These are phyloP conservation scores for Pitangus sulphuratus DNA, from an alignment of 2,797 vertebrate species.

Conservation along the genomic window DNA sequence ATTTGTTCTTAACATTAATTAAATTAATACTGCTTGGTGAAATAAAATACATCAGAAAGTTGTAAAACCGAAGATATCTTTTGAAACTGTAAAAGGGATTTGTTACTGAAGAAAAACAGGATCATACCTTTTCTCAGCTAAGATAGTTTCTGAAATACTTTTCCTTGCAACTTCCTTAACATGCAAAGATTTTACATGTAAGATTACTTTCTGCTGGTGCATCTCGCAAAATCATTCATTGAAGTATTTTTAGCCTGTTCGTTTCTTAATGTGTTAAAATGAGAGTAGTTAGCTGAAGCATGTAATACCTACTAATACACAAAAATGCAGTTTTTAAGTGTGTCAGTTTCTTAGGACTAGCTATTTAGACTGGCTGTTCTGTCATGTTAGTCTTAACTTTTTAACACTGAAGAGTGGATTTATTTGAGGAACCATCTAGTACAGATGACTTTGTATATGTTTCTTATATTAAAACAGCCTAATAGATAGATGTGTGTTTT, in stretches of 20 bases:
- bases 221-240: not conserved
- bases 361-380: not conserved
- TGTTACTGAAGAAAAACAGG: not conserved
- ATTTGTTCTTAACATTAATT: not conserved
- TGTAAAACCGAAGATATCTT: not conserved
- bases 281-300: not conserved
- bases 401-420: not conserved
- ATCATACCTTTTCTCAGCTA: not conserved
- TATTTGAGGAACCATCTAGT: not conserved
- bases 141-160: not conserved
- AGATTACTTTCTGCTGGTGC: not conserved
- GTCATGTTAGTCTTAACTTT: not conserved
- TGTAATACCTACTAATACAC: not conserved
- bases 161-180: not conserved
- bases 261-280: not conserved
- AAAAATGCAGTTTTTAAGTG: not conserved
- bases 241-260: not conserved
- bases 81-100: not conserved
- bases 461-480: not conserved
- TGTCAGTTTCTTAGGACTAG: not conserved
- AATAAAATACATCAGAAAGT: not conserved
- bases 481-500: constrained; percentile 9
- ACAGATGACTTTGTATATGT: not conserved
- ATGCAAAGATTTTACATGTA: not conserved
- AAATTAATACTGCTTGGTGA: not conserved